Conservation (phyloP, 2,888 invertebrate species). For the Arge pagana region DNA sequence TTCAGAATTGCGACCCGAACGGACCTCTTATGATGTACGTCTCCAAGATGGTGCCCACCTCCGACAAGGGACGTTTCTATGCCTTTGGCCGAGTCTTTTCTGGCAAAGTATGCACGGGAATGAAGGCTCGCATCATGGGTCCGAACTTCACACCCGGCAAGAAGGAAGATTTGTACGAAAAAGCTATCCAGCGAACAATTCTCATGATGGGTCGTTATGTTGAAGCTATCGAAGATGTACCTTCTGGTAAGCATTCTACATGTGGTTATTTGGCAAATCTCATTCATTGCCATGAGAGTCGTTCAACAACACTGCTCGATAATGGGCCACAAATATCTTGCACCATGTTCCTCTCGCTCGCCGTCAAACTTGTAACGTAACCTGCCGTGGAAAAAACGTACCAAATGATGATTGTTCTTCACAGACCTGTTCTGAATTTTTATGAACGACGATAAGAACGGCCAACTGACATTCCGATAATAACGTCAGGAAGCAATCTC, state of each 20-base stretch:
- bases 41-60: slow-evolving; percentile 99
- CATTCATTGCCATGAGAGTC: too few species aligned
- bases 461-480: slow-evolving; percentile 32
- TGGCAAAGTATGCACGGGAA: slow-evolving; percentile 84
- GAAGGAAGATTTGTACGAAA: slow-evolving; percentile 98
- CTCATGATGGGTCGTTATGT: slow-evolving; percentile 99
- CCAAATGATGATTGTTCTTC: slow-evolving; percentile 46
- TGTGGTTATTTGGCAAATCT: too few species aligned
- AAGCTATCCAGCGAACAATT: slow-evolving; percentile 98
- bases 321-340: too few species aligned
- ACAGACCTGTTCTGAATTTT: slow-evolving; percentile 49
- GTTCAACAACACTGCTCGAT: too few species aligned
- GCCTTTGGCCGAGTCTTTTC: slow-evolving; percentile 99
- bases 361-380: neutral
- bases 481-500: neutral
- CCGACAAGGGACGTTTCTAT: slow-evolving; percentile 99
- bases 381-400: neutral
- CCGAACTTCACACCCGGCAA: slow-evolving; percentile 98
- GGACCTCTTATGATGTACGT: slow-evolving; percentile 99
- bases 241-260: slow-evolving; percentile 77
- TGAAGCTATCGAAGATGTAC: slow-evolving; percentile 99
- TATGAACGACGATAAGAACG: slow-evolving; percentile 35
- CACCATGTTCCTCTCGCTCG: too few species aligned
- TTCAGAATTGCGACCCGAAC: slow-evolving; percentile 88
- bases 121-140: slow-evolving; percentile 98